Evolutionary conservation across 2,113 vertebrate genomes (phyloP), one percentile per base, ranked within the genome.

Genomic region (Pterophyllum scalare): DNA sequence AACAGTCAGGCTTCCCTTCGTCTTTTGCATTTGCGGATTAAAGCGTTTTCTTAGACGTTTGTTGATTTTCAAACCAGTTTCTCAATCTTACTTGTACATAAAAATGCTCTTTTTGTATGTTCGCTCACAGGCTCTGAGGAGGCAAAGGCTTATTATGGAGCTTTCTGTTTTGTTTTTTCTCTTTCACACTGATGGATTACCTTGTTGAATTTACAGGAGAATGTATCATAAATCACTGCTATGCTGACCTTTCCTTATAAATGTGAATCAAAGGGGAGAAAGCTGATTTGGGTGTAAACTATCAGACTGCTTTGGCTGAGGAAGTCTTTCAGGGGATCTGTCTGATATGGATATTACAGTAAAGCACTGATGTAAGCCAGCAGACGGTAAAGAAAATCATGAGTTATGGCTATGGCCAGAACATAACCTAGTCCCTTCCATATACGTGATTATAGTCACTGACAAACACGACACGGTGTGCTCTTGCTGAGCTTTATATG

Each of bases 241-340:
- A 78, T 28, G 65, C 78, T 94, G 93, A 94, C 93, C 93, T 94
- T 94, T 94, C 84, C 78, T 91, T 81, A 85, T 88, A 93, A 94
- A 91, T 79, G 77, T 64, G 89, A 92, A 90, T 92, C 91, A 89
- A 91, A 93, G 91, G 75, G 75, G 74, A 79, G 74, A 67, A 82
- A 77, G 83, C 88, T 87, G 83, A 91, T 91, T 89, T 92, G 65
- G 82, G 60, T 61, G 76, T 74, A 81, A 90, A 80, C 40, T 75
- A 85, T 49, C 62, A 79, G 56, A 67, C 46, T 60, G 81, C 80
- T 79, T 49, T 78, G 65, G 74, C 81, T 26, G 6, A 83, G 65
- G 70, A 79, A 54, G 75, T 82, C 33, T 79, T 70, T 87, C 76
- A 74, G 77, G 78, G 58, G 85, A 54, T 88, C 77, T 76, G 89